phyloP scores from a whole-genome alignment of 2,888 invertebrate species.

The Panorpa germanica region DNA sequence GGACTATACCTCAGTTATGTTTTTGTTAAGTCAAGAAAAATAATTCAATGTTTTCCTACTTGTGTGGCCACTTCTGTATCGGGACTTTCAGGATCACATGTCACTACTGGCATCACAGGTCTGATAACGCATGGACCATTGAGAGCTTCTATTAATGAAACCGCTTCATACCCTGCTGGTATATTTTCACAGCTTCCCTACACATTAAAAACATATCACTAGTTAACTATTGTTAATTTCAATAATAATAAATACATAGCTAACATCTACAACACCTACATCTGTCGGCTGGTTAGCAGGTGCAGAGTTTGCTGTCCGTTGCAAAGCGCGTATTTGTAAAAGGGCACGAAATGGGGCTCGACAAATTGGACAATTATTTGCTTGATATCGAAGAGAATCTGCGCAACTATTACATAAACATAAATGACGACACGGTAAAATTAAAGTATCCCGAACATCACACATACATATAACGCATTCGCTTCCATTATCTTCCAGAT shows the following conservation, averaged over 20 bases:
- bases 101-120: too few relatives aligned
- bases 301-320: constrained; percentile 36
- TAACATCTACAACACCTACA: constrained; percentile 25
- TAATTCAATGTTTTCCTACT: too few relatives aligned
- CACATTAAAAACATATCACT: constrained; percentile 9
- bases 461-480: constrained; percentile 99
- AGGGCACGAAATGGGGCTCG: constrained; percentile 96
- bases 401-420: constrained; percentile 96
- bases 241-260: constrained; percentile 1
- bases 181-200: constrained; percentile 65
- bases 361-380: constrained; percentile 98
- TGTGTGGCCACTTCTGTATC: constrained; percentile 43
- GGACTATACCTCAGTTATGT: too few relatives aligned
- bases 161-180: constrained; percentile 84
- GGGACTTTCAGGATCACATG: too few relatives aligned
- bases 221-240: not conserved
- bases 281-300: constrained; percentile 24
- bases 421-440: constrained; percentile 90
- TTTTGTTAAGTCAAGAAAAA: too few relatives aligned
- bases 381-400: constrained; percentile 89
- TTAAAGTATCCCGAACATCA: constrained; percentile 90
- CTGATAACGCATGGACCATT: too few relatives aligned
- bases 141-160: constrained; percentile 85
- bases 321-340: constrained; percentile 84
- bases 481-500: constrained; percentile 83